Evolutionary conservation across 2,888 invertebrate genomes (phyloP), one percentile per base, ranked within the genome.

Genomic region (Andrena hattorfiana): DNA sequence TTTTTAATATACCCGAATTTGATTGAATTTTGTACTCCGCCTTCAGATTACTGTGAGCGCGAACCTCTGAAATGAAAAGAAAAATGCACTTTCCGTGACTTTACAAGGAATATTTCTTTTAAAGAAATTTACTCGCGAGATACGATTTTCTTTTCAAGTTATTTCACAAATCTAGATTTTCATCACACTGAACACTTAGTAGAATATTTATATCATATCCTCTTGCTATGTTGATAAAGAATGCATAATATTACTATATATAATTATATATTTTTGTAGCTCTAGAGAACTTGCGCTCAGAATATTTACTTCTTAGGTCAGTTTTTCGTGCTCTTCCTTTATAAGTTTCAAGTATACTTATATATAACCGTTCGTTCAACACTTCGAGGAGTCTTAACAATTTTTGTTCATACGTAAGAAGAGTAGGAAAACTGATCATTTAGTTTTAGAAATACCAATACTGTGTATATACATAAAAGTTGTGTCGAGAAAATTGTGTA

Each of bases 261-360:
- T 83, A 90, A 91, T 90, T 90, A 92, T 90, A 92, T 93, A 92
- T 93, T 92, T 92, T 93, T 93, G 91, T 92, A 93, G 93, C 89
- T 91, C 85, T 92, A 93, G 92, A 84, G 88, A 87, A 91, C 86
- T 92, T 88, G 89, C 85, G 90, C 90, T 92, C 91, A 89, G 87
- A 92, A 90, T 88, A 91, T 87, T 89, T 88, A 89, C 85, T 90
- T 85, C 87, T 87, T 81, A 77, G 87, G 81, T 90, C 87, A 83
- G 83, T 88, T 87, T 89, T 90, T 87, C 81, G 67, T 84, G 82
- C 86, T 89, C 85, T 86, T 86, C 84, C 85, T 85, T 86, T 51
- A 84, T 78, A 70, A 72, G 70, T 81, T 73, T 56, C 66, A 42
- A 71, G 67, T 77, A 75, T 80, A 77, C 78, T 87, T 56, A 56